Percentiles rank a stretch among this genome's conserved stretches.
Evolutionary conservation across 1,140 invertebrate genomes (phyloP).

Genomic region (Agrilus planipennis): DNA sequence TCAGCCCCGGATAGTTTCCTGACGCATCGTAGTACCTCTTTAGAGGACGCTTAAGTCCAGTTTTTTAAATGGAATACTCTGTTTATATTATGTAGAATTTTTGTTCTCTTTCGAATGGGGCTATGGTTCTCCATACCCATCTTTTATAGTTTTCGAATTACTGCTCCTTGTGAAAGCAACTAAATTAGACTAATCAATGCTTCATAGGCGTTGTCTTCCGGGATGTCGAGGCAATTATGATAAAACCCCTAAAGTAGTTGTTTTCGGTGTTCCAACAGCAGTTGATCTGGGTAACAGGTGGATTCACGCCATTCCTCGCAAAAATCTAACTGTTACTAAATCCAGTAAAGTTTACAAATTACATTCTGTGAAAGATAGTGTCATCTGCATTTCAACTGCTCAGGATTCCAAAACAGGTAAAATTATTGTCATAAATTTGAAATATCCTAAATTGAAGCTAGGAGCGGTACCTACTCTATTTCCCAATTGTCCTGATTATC

Average conservation of each 20-base stretch:
- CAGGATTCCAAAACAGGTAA: not conserved
- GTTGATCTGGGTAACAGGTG: not conserved
- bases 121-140: too few species aligned
- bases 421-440: not conserved
- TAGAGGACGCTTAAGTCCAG: too few species aligned
- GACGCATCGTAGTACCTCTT: too few species aligned
- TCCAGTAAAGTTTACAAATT: not conserved
- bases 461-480: not conserved
- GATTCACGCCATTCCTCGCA: not conserved
- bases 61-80: too few species aligned
- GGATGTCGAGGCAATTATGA: not conserved
- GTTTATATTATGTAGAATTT: too few species aligned
- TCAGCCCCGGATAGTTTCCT: too few species aligned
- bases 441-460: not conserved
- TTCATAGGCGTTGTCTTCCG: too few species aligned
- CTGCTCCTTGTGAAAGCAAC: too few species aligned
- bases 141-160: too few species aligned
- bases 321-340: not conserved
- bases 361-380: not conserved
- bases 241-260: not conserved
- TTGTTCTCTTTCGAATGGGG: too few species aligned
- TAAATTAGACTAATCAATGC: too few species aligned
- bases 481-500: not conserved
- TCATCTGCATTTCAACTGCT: not conserved
- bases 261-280: not conserved